phyloP scores from a whole-genome alignment of 2,797 vertebrate species.

The Vespertilio murinus region DNA sequence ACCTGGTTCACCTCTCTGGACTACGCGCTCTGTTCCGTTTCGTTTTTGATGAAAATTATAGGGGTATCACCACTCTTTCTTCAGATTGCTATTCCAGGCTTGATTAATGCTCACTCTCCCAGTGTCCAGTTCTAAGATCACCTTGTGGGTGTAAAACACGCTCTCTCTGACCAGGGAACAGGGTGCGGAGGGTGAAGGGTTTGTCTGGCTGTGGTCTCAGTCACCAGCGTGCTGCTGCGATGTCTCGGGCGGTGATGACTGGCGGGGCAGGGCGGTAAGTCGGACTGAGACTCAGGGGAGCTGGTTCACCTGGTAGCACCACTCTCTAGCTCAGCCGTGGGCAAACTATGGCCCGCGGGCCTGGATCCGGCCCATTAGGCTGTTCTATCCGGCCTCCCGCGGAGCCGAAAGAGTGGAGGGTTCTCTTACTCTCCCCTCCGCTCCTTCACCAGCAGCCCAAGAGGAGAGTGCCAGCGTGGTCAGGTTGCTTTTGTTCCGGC shows the following conservation, averaged over 20 bases:
- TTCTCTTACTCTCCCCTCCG: too few species aligned
- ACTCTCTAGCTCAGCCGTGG: not conserved
- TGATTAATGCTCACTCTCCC: too few species aligned
- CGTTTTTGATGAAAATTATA: not conserved
- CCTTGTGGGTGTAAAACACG: not conserved
- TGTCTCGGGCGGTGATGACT: not conserved
- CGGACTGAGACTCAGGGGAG: not conserved
- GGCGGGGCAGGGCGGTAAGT: not conserved
- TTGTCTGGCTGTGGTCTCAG: not conserved
- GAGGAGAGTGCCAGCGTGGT: too few species aligned
- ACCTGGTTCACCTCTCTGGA: not conserved
- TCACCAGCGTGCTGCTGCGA: accelerated
- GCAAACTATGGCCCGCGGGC: too few species aligned
- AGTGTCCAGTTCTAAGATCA: not conserved
- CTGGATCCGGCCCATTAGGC: too few species aligned
- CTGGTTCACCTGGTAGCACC: not conserved
- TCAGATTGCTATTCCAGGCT: not conserved
- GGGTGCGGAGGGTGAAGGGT: not conserved
- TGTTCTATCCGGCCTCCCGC: too few species aligned
- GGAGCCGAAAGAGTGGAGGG: too few species aligned
- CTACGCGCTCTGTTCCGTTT: not conserved
- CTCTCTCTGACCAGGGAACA: not conserved
- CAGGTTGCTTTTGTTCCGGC: too few species aligned
- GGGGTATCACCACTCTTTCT: not conserved
- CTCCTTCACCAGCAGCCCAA: too few species aligned